Percentiles rank a stretch among this genome's conserved stretches.
Conservation (phyloP, 2,113 vertebrate species). For the Dasyprocta punctata region DNA sequence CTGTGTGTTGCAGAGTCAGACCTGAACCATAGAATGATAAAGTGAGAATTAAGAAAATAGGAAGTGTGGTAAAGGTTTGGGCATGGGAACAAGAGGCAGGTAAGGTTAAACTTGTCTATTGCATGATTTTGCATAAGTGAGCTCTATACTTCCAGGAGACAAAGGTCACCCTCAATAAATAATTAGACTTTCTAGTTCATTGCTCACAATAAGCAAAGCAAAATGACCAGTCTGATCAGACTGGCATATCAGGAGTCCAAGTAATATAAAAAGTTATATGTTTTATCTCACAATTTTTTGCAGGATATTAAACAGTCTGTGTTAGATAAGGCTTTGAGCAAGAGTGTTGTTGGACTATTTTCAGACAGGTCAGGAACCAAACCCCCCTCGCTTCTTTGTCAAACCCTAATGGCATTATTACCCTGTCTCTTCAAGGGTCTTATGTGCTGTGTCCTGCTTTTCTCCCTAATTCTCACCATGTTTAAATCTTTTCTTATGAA, state of each 20-base stretch:
- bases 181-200: background rate
- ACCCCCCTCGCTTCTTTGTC: background rate
- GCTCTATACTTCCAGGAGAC: background rate
- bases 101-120: background rate
- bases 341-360: background rate
- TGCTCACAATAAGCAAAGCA: slow-evolving; percentile 1
- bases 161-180: background rate
- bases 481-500: background rate
- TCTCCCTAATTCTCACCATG: background rate
- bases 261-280: background rate
- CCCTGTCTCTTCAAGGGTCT: background rate
- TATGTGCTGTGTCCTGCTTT: background rate
- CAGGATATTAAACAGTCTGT: slow-evolving; percentile 63
- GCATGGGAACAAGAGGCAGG: background rate
- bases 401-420: background rate
- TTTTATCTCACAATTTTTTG: background rate
- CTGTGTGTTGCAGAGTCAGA: background rate
- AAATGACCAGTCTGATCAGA: background rate
- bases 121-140: background rate
- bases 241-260: background rate
- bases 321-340: slow-evolving; percentile 43
- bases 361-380: background rate
- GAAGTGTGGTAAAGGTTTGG: background rate
- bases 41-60: background rate
- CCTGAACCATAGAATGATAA: background rate